Percentiles rank a stretch among this genome's conserved stretches.
These are phyloP conservation scores for Danio tinwini DNA, from an alignment of 2,797 vertebrate genomes.

Conservation along the genomic window DNA sequence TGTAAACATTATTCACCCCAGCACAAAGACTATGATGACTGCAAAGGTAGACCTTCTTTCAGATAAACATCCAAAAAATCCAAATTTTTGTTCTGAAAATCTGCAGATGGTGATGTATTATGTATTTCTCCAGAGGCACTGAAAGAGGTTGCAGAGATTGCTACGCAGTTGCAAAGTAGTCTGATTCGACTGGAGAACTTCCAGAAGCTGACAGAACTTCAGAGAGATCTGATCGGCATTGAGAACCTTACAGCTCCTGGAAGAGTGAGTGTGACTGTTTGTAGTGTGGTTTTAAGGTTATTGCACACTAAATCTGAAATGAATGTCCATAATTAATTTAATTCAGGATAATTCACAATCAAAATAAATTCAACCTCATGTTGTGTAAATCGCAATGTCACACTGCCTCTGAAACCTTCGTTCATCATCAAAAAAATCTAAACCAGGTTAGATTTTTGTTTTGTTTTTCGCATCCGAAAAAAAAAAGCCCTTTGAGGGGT, in stretches of 20 bases:
- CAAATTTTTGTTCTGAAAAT: neutral
- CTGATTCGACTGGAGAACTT: conserved; percentile 93
- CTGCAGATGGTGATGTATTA: neutral
- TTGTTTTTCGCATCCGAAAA: too few relatives aligned
- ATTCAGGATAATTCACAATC: too few relatives aligned
- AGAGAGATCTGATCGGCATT: conserved; percentile 90
- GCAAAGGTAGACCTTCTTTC: conserved; percentile 78
- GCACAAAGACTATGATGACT: conserved; percentile 85
- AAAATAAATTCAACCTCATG: too few relatives aligned
- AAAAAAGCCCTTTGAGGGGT: too few relatives aligned
- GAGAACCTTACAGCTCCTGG: conserved; percentile 87
- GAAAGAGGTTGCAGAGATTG: conserved; percentile 87
- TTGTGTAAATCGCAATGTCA: too few relatives aligned
- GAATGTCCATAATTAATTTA: too few relatives aligned
- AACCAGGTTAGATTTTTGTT: too few relatives aligned
- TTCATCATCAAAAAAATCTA: too few relatives aligned
- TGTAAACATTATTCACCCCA: conserved; percentile 82
- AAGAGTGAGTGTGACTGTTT: conserved; percentile 80
- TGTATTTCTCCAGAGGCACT: conserved; percentile 81
- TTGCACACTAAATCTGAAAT: too few relatives aligned
- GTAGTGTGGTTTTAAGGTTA: neutral
- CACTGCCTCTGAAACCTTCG: too few relatives aligned
- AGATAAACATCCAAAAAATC: neutral
- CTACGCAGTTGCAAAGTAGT: conserved; percentile 86
- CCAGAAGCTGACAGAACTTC: conserved; percentile 95